Evolutionary conservation across 2,113 vertebrate species (phyloP).

Genomic region (Campylomormyrus numenius): DNA sequence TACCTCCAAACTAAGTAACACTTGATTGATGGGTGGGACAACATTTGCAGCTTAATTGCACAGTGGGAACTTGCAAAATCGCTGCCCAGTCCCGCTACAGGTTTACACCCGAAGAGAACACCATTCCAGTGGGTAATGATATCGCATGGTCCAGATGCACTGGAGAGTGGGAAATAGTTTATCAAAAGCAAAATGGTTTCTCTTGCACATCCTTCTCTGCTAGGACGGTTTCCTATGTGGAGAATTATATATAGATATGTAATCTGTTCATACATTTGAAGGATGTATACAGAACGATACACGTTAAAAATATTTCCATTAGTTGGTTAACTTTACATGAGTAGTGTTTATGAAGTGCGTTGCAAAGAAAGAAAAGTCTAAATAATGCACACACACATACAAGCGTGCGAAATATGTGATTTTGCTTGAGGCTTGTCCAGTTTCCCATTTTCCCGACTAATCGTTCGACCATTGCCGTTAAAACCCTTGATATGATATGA

Average conservation of each 20-base stretch:
- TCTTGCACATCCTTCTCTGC: neutral
- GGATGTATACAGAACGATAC: neutral
- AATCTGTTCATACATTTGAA: neutral
- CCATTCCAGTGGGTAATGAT: neutral
- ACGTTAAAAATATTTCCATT: neutral
- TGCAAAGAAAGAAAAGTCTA: neutral
- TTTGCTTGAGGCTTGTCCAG: neutral
- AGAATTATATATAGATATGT: neutral
- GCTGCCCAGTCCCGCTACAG: neutral
- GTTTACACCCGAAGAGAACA: neutral
- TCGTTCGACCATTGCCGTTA: neutral
- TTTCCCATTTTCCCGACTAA: neutral
- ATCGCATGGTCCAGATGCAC: neutral
- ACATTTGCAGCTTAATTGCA: neutral
- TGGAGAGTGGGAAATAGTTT: neutral
- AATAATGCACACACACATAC: neutral
- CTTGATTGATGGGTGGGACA: neutral
- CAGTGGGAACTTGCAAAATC: neutral
- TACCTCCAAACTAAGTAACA: neutral
- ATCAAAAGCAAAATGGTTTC: neutral
- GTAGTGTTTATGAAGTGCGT: neutral
- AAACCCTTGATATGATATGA: neutral
- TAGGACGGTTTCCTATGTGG: neutral
- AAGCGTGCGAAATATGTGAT: neutral
- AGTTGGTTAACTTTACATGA: neutral